phyloP scores from a whole-genome alignment of 2,797 vertebrate species.

The Sebastes matsubarae region DNA sequence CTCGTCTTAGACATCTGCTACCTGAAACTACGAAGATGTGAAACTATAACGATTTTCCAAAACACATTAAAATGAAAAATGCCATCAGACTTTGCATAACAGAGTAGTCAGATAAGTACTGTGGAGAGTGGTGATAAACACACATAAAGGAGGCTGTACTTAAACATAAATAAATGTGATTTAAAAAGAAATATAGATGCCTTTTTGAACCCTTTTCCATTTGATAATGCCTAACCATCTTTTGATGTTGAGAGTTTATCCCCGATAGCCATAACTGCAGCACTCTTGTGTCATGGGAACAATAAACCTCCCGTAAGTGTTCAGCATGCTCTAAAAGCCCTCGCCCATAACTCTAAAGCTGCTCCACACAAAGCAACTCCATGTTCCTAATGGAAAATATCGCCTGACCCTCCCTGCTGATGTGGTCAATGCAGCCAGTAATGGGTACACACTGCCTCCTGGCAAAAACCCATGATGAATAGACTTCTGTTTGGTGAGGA shows the following conservation, averaged over 20 bases:
- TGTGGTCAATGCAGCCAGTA: constrained; percentile 76
- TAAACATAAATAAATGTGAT: constrained; percentile 3
- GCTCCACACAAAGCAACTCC: constrained; percentile 55
- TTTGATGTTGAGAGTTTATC: constrained; percentile 24
- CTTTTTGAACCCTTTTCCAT: constrained; percentile 24
- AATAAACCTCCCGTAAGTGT: constrained; percentile 53
- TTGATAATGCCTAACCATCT: constrained; percentile 9
- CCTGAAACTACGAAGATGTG: background rate
- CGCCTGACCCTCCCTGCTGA: constrained; percentile 62
- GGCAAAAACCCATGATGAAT: constrained; percentile 78
- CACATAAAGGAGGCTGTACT: background rate
- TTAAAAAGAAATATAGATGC: background rate
- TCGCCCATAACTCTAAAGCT: constrained; percentile 29
- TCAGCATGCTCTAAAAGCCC: constrained; percentile 63
- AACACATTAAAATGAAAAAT: background rate
- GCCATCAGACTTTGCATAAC: background rate
- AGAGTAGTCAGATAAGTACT: background rate
- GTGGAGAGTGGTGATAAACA: background rate
- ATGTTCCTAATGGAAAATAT: constrained; percentile 79
- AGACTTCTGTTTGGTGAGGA: constrained; percentile 61
- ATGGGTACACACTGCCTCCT: constrained; percentile 68
- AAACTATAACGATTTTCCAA: background rate
- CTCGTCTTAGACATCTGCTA: rapidly evolving
- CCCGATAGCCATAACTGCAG: constrained; percentile 40
- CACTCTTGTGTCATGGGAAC: constrained; percentile 58